phyloP scores from a whole-genome alignment of 2,888 invertebrate species.

The Diarsia mendica region DNA sequence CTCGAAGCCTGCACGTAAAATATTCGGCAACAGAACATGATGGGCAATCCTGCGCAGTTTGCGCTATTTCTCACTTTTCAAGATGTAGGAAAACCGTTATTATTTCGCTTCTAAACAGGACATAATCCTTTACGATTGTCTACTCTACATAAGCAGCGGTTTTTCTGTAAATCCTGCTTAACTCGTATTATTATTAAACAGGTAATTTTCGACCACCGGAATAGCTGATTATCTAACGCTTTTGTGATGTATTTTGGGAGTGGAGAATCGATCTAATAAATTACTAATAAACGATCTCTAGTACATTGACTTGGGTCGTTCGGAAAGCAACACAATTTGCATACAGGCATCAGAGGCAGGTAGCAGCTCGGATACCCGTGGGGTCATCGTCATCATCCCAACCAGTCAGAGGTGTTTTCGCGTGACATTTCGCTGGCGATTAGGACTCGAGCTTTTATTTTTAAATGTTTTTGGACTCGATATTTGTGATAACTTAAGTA shows the following conservation, averaged over 20 bases:
- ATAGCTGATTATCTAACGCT: constrained; percentile 56
- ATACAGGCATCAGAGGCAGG: constrained; percentile 86
- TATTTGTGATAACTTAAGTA: constrained; percentile 58
- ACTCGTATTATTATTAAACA: constrained; percentile 56
- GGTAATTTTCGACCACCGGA: constrained; percentile 46
- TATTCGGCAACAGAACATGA: neutral
- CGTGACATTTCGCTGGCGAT: constrained; percentile 84
- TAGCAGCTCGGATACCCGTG: constrained; percentile 75
- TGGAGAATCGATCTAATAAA: constrained; percentile 82
- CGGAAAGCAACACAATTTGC: constrained; percentile 85
- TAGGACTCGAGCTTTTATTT: constrained; percentile 76
- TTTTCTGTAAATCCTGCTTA: constrained; percentile 50
- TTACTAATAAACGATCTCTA: constrained; percentile 79
- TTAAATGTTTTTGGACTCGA: constrained; percentile 61
- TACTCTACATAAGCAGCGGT: constrained; percentile 47
- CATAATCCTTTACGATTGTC: constrained; percentile 13
- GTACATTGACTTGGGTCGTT: constrained; percentile 83
- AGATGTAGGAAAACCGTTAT: constrained; percentile 1
- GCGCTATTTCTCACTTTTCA: neutral
- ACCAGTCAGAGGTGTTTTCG: constrained; percentile 83
- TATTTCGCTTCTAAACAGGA: neutral
- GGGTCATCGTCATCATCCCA: constrained; percentile 87
- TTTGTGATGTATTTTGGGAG: constrained; percentile 66
- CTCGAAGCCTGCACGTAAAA: neutral
- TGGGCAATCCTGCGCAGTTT: neutral